Evolutionary conservation across 2,888 invertebrate genomes (phyloP), one percentile per base, ranked within the genome.

Genomic region (Sycophila texana): DNA sequence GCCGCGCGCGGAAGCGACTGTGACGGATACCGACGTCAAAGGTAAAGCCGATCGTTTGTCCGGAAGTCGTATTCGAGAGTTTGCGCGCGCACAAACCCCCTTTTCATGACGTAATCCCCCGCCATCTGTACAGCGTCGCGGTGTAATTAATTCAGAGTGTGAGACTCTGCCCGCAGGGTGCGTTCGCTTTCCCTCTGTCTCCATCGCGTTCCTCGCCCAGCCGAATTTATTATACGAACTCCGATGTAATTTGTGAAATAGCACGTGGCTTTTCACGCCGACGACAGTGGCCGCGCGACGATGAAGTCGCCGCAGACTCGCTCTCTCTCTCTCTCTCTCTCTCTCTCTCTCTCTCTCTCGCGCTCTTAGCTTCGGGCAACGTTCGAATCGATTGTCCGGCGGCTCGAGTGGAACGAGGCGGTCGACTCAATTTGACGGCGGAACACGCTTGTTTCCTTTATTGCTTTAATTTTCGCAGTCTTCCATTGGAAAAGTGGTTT

Each of bases 91-190:
- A 18, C 83, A 80, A 53, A 18, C 55, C 20, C 20, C 39, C 20
- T 18, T 83, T 83, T 85, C 83, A 83, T 82, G 84, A 82, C 83
- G 84, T 87, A 87, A 86, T 87, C 85, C 84, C 82, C 83, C 39
- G 82, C 85, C 85, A 86, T 87, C 84, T 84, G 85, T 87, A 87
- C 82, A 60, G 60, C 84, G 85, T 83, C 84, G 84, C 80, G 83
- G 79, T 83, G 83, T 87, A 86, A 87, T 87, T 87, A 87, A 86
- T 86, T 85, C 84, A 83, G 77, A 84, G 74, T 82, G 82, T 81
- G 83, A 70, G 74, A 61, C 58, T 65, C 49, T 63, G 39, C 72
- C 78, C 72, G 55, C 74, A 63, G 72, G 74, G 67, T 74, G 57
- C 68, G 47, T 65, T 67, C 81, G 82, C 82, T 82, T 82, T 47